These are phyloP conservation scores for Limonius californicus DNA, from an alignment of 1,140 invertebrate species.

Conservation along the genomic window DNA sequence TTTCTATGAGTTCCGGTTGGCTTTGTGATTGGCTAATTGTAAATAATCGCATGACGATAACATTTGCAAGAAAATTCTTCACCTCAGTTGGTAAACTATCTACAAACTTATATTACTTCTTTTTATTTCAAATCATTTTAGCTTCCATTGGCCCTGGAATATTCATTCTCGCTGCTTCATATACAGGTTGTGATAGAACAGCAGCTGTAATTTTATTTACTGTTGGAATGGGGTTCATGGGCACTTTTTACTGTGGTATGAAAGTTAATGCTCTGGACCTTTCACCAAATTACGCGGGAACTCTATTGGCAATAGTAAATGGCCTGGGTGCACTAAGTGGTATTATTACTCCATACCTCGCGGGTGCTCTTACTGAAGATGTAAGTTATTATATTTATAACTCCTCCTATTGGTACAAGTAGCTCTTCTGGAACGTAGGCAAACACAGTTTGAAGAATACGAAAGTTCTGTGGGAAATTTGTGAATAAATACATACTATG, in stretches of 20 bases:
- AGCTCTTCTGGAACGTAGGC: neutral
- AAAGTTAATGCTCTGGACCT: slow-evolving; percentile 83
- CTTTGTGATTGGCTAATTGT: slow-evolving; percentile 65
- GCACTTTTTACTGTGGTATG: slow-evolving; percentile 71
- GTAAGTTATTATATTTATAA: no score
- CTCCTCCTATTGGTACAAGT: neutral
- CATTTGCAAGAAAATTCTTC: slow-evolving; percentile 66
- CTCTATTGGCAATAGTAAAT: slow-evolving; percentile 82
- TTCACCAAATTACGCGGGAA: slow-evolving; percentile 78
- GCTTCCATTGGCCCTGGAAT: slow-evolving; percentile 71
- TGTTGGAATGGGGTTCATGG: slow-evolving; percentile 71
- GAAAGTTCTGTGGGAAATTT: neutral
- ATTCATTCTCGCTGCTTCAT: slow-evolving; percentile 75
- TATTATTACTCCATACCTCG: slow-evolving; percentile 74
- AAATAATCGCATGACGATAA: slow-evolving; percentile 54
- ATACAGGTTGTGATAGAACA: slow-evolving; percentile 68
- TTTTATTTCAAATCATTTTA: slow-evolving; percentile 43
- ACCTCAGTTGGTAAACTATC: slow-evolving; percentile 67
- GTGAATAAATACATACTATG: neutral
- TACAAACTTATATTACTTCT: slow-evolving; percentile 21
- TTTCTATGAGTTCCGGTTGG: slow-evolving; percentile 61
- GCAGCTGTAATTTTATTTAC: slow-evolving; percentile 64
- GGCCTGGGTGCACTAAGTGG: slow-evolving; percentile 78
- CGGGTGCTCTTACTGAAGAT: slow-evolving; percentile 70
- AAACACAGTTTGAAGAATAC: neutral